Evolutionary conservation across 1,140 invertebrate species (phyloP).

Genomic region (Glomeris maerens): DNA sequence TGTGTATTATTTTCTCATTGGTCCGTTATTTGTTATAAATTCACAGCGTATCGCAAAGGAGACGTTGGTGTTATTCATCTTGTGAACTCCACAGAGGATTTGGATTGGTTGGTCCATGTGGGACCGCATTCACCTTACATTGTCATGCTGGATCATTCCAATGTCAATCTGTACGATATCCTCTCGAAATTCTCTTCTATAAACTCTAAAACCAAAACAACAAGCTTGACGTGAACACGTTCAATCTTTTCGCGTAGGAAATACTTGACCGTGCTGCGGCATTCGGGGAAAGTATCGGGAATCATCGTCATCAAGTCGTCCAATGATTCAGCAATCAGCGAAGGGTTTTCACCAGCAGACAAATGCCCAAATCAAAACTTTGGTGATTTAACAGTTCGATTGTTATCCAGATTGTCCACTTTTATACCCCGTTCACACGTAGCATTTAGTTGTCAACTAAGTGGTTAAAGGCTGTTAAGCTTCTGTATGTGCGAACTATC

Average conservation of each 20-base stretch:
- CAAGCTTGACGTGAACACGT: neutral
- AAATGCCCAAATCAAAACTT: slow-evolving; percentile 69
- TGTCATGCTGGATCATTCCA: slow-evolving; percentile 23
- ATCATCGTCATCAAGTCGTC: slow-evolving; percentile 36
- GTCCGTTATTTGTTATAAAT: no score
- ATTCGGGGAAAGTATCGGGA: slow-evolving; percentile 43
- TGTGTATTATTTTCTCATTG: neutral
- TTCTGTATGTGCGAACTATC: no score
- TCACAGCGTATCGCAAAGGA: no score
- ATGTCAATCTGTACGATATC: slow-evolving; percentile 32
- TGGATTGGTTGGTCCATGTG: slow-evolving; percentile 53
- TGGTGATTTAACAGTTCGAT: slow-evolving; percentile 26
- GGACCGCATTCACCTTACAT: slow-evolving; percentile 37
- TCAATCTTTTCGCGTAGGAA: slow-evolving; percentile 12
- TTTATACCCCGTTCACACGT: slow-evolving; percentile 15
- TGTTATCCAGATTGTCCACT: slow-evolving; percentile 7
- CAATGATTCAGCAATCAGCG: slow-evolving; percentile 19
- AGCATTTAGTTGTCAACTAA: neutral
- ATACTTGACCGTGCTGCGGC: slow-evolving; percentile 32
- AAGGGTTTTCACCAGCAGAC: slow-evolving; percentile 53
- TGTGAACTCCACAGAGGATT: slow-evolving; percentile 43
- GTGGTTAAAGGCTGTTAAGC: no score
- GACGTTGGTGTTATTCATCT: slow-evolving; percentile 72
- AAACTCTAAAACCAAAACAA: neutral
- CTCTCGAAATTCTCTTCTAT: neutral